phyloP scores from a whole-genome alignment of 2,797 vertebrate species.

The Pseudomugil tenellus region DNA sequence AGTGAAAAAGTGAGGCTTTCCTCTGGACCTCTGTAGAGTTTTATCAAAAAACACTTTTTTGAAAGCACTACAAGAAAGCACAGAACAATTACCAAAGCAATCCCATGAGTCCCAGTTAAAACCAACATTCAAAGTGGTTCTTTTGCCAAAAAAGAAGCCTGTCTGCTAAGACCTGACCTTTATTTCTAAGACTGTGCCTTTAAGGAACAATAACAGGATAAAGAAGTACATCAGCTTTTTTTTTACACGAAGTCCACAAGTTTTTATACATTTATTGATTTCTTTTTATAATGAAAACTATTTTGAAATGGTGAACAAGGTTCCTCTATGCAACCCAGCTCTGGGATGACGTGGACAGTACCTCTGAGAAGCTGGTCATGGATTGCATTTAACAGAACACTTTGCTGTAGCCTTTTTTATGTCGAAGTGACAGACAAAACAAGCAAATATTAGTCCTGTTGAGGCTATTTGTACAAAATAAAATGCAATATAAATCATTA shows the following conservation, averaged over 20 bases:
- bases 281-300: constrained; percentile 75
- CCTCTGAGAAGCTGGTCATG: constrained; percentile 56
- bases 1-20: constrained; percentile 50
- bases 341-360: constrained; percentile 52
- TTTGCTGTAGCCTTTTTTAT: constrained; percentile 66
- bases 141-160: constrained; percentile 77
- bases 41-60: constrained; percentile 47
- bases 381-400: constrained; percentile 61
- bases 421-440: constrained; percentile 51
- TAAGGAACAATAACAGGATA: constrained; percentile 54
- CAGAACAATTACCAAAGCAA: constrained; percentile 65
- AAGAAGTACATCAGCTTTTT: constrained; percentile 54
- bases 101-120: constrained; percentile 45
- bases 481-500: constrained; percentile 33
- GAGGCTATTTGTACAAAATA: constrained; percentile 46
- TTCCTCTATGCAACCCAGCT: constrained; percentile 79
- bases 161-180: constrained; percentile 71
- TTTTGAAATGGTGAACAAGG: constrained; percentile 66
- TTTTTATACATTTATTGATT: constrained; percentile 72
- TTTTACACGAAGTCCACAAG: constrained; percentile 43
- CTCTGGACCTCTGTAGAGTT: constrained; percentile 35
- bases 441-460: constrained; percentile 48
- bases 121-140: constrained; percentile 47
- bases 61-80: constrained; percentile 41
- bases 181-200: constrained; percentile 75